phyloP scores from a whole-genome alignment of 2,797 vertebrate genomes.

The Vespertilio murinus region DNA sequence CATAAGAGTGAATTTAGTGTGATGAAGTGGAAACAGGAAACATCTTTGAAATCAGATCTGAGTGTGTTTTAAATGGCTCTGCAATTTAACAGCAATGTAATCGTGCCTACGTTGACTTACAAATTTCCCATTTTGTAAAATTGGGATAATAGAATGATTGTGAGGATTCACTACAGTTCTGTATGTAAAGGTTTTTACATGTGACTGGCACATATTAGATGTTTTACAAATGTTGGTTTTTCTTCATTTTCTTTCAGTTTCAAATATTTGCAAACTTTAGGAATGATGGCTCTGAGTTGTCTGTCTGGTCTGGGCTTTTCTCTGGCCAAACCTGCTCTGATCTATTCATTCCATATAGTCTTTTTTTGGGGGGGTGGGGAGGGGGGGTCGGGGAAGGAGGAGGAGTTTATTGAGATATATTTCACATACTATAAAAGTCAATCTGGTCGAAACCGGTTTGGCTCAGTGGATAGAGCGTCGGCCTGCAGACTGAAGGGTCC shows the following conservation, averaged over 20 bases:
- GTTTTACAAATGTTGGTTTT: not conserved
- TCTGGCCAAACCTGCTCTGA: not conserved
- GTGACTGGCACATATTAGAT: not conserved
- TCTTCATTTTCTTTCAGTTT: not conserved
- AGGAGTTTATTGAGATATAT: not conserved
- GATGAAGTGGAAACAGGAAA: not conserved
- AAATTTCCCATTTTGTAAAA: not conserved
- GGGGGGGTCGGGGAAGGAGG: too few relatives aligned
- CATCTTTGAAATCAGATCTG: slow-evolving; percentile 32
- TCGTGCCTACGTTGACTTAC: not conserved
- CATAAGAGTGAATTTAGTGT: not conserved
- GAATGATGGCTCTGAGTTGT: not conserved
- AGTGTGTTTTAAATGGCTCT: slow-evolving; percentile 1
- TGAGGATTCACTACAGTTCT: not conserved
- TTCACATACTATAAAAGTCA: slow-evolving; percentile 10
- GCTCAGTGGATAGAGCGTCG: too few relatives aligned
- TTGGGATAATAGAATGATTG: not conserved
- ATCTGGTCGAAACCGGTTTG: too few relatives aligned
- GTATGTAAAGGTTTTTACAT: not conserved
- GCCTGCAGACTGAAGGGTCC: too few relatives aligned
- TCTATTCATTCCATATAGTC: not conserved
- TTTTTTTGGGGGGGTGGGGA: not conserved
- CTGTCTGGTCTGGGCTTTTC: not conserved
- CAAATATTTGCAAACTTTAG: not conserved
- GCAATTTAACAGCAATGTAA: not conserved